phyloP scores from a whole-genome alignment of 2,113 vertebrate species.

The Melanerpes aurifrons region DNA sequence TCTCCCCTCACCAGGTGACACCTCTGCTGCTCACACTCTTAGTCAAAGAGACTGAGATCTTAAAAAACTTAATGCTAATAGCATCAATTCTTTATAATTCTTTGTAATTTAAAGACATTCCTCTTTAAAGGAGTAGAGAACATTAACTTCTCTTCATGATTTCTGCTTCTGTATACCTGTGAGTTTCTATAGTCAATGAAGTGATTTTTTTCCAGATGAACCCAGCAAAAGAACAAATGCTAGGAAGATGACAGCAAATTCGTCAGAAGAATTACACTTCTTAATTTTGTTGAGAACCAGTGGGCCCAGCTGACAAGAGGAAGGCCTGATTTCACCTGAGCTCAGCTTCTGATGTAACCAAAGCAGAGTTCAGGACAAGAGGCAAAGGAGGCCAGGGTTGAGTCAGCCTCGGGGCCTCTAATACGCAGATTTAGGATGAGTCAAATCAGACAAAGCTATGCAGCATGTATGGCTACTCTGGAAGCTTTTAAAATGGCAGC shows the following conservation, averaged over 20 bases:
- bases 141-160: background rate
- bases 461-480: accelerated
- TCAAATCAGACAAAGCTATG: background rate
- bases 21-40: background rate
- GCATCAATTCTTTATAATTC: background rate
- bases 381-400: accelerated
- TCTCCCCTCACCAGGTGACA: background rate
- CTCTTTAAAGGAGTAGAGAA: background rate
- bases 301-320: background rate
- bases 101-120: background rate
- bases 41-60: background rate
- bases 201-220: background rate
- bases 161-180: background rate
- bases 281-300: background rate
- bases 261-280: background rate
- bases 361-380: background rate
- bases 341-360: background rate
- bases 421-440: background rate
- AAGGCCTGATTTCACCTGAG: background rate
- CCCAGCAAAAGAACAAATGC: background rate
- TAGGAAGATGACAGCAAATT: background rate
- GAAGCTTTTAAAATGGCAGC: background rate
- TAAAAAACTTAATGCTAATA: background rate
- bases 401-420: background rate
- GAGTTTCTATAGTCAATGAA: background rate